phyloP scores from a whole-genome alignment of 1,140 invertebrate genomes.

The Drosophila lacteicornis region DNA sequence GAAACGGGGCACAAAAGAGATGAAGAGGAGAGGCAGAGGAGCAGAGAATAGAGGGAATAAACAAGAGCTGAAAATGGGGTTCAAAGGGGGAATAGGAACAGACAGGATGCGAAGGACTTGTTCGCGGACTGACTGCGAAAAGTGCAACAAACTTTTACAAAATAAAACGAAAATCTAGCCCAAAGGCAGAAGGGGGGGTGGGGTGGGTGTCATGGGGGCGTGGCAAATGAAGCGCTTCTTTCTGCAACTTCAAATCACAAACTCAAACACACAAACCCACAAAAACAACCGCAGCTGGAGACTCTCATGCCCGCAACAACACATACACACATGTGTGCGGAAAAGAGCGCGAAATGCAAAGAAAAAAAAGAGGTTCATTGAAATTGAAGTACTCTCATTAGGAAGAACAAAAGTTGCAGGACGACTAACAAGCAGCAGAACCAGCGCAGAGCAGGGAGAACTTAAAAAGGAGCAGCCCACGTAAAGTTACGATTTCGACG shows the following conservation, averaged over 20 bases:
- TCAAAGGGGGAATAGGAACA: slow-evolving; percentile 18
- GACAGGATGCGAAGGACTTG: slow-evolving; percentile 49
- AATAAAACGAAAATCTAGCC: slow-evolving; percentile 62
- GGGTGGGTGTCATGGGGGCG: neutral
- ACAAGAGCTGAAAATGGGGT: neutral
- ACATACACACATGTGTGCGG: slow-evolving; percentile 18
- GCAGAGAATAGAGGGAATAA: neutral
- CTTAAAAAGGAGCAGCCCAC: slow-evolving; percentile 15
- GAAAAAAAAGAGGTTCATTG: slow-evolving; percentile 28
- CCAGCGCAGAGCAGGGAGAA: slow-evolving; percentile 2
- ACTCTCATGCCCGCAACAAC: slow-evolving; percentile 8
- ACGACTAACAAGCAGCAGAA: slow-evolving; percentile 1
- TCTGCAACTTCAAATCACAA: slow-evolving; percentile 50
- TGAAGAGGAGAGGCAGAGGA: neutral
- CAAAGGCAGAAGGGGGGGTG: slow-evolving; percentile 9
- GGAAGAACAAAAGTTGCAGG: slow-evolving; percentile 56
- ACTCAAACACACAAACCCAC: slow-evolving; percentile 20
- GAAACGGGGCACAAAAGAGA: neutral
- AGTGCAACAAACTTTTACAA: slow-evolving; percentile 80
- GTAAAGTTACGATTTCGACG: slow-evolving; percentile 4
- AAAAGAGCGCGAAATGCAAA: slow-evolving; percentile 37
- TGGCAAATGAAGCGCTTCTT: slow-evolving; percentile 55
- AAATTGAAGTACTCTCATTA: slow-evolving; percentile 74
- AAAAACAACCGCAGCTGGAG: slow-evolving; percentile 22
- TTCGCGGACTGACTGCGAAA: slow-evolving; percentile 57